These are phyloP conservation scores for Bruchidius siliquastri DNA, from an alignment of 2,888 invertebrate genomes.

Conservation along the genomic window DNA sequence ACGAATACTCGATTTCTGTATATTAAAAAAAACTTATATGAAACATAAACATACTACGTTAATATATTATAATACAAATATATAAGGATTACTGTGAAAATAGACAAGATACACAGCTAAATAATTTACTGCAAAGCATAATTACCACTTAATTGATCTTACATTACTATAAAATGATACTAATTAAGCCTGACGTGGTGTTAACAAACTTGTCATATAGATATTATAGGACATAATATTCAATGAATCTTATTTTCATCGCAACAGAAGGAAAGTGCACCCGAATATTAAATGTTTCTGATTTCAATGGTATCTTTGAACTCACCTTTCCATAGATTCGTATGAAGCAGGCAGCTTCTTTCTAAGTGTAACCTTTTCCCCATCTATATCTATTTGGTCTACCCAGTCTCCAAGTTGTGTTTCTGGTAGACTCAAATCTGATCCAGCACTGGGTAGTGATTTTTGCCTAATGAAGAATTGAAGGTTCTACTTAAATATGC, in stretches of 20 bases:
- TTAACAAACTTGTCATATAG: too few relatives aligned
- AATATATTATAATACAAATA: too few relatives aligned
- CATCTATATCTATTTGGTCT: slow-evolving; percentile 60
- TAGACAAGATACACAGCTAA: too few relatives aligned
- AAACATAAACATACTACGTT: background rate
- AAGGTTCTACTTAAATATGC: background rate
- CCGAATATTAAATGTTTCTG: too few relatives aligned
- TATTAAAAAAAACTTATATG: background rate
- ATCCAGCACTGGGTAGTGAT: slow-evolving; percentile 71
- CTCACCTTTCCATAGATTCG: slow-evolving; percentile 39
- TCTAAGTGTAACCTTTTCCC: slow-evolving; percentile 59
- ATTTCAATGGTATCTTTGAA: background rate
- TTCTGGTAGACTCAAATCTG: slow-evolving; percentile 62
- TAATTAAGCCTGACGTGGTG: too few relatives aligned
- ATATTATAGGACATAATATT: too few relatives aligned
- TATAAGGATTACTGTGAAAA: too few relatives aligned
- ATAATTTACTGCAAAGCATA: too few relatives aligned
- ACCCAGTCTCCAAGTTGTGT: slow-evolving; percentile 54
- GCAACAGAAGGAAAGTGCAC: too few relatives aligned
- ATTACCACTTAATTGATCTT: too few relatives aligned
- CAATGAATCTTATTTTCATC: too few relatives aligned
- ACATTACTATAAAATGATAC: too few relatives aligned
- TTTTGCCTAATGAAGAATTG: slow-evolving; percentile 55
- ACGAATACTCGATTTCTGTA: background rate
- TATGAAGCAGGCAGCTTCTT: slow-evolving; percentile 49